Evolutionary conservation across 2,113 vertebrate species (phyloP).

Genomic region (Peucedramus taeniatus): DNA sequence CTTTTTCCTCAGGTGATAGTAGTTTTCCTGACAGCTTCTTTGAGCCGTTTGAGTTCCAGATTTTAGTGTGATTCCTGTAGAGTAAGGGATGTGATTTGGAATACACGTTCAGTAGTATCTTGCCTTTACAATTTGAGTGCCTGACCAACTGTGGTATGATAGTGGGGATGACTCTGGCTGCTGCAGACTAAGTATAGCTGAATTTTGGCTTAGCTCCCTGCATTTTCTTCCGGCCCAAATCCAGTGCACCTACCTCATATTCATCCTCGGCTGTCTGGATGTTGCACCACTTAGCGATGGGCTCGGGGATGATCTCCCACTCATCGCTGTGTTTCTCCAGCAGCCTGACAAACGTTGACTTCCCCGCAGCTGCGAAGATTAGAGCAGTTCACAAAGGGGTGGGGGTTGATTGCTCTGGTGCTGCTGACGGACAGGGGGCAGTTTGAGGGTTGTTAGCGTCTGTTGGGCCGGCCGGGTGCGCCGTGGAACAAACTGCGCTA

Average conservation of each 20-base stretch:
- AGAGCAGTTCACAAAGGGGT: rapidly evolving
- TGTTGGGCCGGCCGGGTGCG: too few relatives aligned
- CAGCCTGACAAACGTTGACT: slow-evolving; percentile 75
- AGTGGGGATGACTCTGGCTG: background rate
- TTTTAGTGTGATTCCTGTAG: background rate
- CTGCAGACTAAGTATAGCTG: background rate
- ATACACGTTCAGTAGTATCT: background rate
- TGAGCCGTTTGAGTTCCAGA: background rate
- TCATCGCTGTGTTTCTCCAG: slow-evolving; percentile 71
- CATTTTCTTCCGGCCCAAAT: too few relatives aligned
- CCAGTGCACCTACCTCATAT: slow-evolving; percentile 17
- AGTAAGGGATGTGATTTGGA: background rate
- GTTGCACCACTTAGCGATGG: slow-evolving; percentile 81
- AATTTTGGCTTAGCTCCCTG: background rate
- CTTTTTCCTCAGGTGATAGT: background rate
- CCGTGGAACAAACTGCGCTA: background rate
- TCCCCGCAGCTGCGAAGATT: slow-evolving; percentile 68
- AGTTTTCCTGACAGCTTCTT: background rate
- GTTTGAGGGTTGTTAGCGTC: rapidly evolving
- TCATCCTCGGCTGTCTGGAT: slow-evolving; percentile 68
- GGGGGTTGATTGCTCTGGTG: rapidly evolving
- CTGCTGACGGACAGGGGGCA: rapidly evolving
- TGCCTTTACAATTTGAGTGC: background rate
- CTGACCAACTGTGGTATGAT: background rate
- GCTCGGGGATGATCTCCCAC: slow-evolving; percentile 78